Percentiles rank a stretch among this genome's conserved stretches.
Conservation (phyloP, 1,140 invertebrate genomes). For the Drosophila mayri region DNA sequence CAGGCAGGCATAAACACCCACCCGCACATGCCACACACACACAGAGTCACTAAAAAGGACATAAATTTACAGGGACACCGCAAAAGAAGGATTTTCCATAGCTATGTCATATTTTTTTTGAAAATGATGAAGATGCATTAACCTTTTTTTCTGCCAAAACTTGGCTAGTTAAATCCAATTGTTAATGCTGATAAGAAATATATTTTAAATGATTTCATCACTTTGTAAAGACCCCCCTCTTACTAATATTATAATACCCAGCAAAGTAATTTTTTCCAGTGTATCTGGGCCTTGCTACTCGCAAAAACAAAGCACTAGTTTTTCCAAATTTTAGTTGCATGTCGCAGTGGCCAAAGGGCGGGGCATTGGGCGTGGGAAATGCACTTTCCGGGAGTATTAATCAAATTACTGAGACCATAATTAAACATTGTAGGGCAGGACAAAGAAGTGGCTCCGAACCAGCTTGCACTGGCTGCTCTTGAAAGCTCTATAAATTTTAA, state of each 20-base stretch:
- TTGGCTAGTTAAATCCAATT: too few relatives aligned
- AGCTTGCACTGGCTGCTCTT: conserved; percentile 13
- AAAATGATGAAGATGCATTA: too few relatives aligned
- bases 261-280: not conserved
- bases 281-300: conserved; percentile 3
- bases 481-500: conserved; percentile 35
- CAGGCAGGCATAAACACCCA: conserved; percentile 34
- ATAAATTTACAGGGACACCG: conserved; percentile 19
- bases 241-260: not conserved
- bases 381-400: conserved; percentile 48
- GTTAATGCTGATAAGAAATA: not conserved
- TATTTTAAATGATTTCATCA: not conserved
- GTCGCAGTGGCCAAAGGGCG: conserved; percentile 5
- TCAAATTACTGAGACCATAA: conserved; percentile 45
- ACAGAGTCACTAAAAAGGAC: conserved; percentile 16
- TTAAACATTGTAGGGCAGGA: conserved; percentile 43
- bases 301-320: conserved; percentile 23
- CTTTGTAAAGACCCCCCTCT: not conserved
- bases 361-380: conserved; percentile 7
- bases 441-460: conserved; percentile 7
- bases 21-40: conserved; percentile 8
- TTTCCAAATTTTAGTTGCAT: conserved; percentile 24
- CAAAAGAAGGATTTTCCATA: not conserved
- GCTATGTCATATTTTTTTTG: rapidly evolving
- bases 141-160: too few relatives aligned